Conservation (phyloP, 2,797 vertebrate genomes). For the Ctenosaura bakeri region DNA sequence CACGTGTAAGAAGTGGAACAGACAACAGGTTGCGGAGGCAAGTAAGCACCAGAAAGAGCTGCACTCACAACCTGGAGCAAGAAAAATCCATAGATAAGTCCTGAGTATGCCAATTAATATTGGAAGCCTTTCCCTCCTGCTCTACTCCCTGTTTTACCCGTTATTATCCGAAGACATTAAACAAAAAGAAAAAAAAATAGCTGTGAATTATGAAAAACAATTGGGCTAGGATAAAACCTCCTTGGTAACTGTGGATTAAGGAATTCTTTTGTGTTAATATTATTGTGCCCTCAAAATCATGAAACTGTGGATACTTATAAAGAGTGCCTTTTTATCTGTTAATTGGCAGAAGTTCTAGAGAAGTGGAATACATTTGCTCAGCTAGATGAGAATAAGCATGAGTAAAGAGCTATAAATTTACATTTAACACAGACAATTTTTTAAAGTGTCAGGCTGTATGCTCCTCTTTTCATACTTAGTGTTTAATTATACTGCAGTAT, state of each 20-base stretch:
- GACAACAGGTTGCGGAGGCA: neutral
- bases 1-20: neutral
- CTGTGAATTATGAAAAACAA: constrained; percentile 36
- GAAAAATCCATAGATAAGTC: neutral
- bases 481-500: constrained; percentile 9
- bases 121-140: neutral
- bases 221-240: constrained; percentile 37
- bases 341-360: constrained; percentile 40
- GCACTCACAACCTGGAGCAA: neutral
- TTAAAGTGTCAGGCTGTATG: neutral
- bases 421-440: constrained; percentile 29
- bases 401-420: constrained; percentile 29
- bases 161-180: neutral
- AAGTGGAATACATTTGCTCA: constrained; percentile 43
- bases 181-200: neutral
- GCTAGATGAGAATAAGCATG: constrained; percentile 13
- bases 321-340: constrained; percentile 42
- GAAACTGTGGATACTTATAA: constrained; percentile 33
- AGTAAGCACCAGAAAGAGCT: neutral
- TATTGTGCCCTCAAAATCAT: constrained; percentile 43
- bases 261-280: constrained; percentile 32
- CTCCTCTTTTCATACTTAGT: neutral
- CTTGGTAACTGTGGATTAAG: constrained; percentile 10
- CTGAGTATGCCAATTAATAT: neutral
- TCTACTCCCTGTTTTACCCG: neutral